Evolutionary conservation across 2,797 vertebrate species (phyloP).

Genomic region (Coranthus polyacanthus): DNA sequence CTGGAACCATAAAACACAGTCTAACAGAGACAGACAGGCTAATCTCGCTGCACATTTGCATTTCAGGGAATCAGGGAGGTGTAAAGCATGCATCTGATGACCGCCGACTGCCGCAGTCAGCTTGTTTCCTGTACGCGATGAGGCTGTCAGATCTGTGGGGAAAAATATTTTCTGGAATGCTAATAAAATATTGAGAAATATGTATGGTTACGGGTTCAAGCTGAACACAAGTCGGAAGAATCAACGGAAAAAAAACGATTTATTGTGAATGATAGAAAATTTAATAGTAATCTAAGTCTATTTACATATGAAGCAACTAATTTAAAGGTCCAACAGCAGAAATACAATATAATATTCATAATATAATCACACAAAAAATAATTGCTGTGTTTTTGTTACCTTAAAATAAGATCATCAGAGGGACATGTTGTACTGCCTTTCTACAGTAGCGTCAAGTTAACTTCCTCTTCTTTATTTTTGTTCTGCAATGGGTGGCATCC

Average conservation of each 20-base stretch:
- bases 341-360: too few species aligned
- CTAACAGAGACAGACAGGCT: constrained; percentile 22
- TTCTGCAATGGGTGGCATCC: too few species aligned
- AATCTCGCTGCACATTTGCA: constrained; percentile 64
- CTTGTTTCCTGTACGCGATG: constrained; percentile 20
- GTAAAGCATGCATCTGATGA: constrained; percentile 46
- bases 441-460: too few species aligned
- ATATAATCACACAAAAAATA: too few species aligned
- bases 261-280: too few species aligned
- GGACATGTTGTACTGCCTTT: too few species aligned
- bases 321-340: too few species aligned
- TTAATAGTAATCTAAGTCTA: too few species aligned
- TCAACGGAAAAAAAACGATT: background rate
- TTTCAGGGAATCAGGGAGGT: constrained; percentile 47
- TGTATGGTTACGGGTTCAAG: background rate
- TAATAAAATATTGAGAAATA: background rate
- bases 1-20: constrained; percentile 32
- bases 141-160: background rate
- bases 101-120: constrained; percentile 25
- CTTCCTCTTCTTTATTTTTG: too few species aligned
- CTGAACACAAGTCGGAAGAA: background rate
- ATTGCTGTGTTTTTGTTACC: too few species aligned
- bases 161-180: constrained; percentile 1
- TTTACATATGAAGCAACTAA: too few species aligned
- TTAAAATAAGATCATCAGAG: too few species aligned